Evolutionary conservation across 2,797 vertebrate genomes (phyloP).

Genomic region (Triplophysa bombifrons): DNA sequence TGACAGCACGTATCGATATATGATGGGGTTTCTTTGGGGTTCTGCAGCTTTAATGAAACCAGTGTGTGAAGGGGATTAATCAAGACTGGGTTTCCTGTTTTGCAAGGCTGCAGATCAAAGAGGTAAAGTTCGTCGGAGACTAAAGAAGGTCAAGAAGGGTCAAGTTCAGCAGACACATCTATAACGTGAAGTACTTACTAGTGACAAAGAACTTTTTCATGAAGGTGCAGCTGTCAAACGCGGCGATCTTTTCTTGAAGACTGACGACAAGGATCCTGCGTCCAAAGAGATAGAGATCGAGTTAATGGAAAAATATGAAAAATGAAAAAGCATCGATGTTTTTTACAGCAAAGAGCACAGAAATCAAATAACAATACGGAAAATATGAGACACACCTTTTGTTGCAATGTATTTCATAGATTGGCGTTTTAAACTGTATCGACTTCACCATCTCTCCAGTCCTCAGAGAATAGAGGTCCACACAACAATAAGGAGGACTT

Average conservation of each 20-base stretch:
- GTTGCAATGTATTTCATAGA: constrained; percentile 96
- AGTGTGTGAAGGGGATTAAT: constrained; percentile 46
- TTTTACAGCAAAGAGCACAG: not conserved
- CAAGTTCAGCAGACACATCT: constrained; percentile 31
- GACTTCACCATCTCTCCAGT: constrained; percentile 98
- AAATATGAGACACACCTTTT: constrained; percentile 80
- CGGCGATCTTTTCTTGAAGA: constrained; percentile 97
- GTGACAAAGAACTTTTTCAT: constrained; percentile 99
- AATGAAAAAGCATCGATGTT: not conserved
- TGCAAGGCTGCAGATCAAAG: constrained; percentile 43
- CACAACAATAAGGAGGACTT: constrained; percentile 93
- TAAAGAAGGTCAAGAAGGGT: constrained; percentile 35
- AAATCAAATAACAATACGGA: not conserved
- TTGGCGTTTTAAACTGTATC: constrained; percentile 98
- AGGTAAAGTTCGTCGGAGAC: constrained; percentile 11
- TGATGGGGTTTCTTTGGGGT: not conserved
- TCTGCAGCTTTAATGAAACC: constrained; percentile 53
- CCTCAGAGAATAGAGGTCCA: constrained; percentile 92
- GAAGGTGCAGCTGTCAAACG: constrained; percentile 98
- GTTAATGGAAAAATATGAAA: not conserved
- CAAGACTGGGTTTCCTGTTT: constrained; percentile 38
- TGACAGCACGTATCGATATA: constrained; percentile 12
- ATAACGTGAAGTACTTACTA: constrained; percentile 80
- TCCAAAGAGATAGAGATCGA: constrained; percentile 30
- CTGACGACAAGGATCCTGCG: constrained; percentile 93